Base-by-base conservation (phyloP, 2,888 invertebrate genomes). In the Emmelina monodactyla region DNA sequence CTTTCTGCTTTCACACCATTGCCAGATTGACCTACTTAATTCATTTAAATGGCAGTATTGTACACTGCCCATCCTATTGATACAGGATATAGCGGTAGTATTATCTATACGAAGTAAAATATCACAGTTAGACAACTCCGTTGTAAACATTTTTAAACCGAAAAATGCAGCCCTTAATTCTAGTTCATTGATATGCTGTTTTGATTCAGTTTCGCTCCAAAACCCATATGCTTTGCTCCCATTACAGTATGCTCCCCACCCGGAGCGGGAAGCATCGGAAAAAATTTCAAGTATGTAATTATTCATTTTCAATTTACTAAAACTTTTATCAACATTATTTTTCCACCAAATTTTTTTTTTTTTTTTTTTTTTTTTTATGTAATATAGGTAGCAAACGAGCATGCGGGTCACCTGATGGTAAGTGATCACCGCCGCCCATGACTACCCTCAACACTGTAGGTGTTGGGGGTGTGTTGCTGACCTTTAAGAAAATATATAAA, bases 1-100 rank as follows among this genome's bases (percentile, higher is more conserved):
- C 16, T 46, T 40, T 31, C 38, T 39, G 2, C 14, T 16, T 15
- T 38, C 34, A 31, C 38, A 38, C 33, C 38, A 38, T 13, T 40
- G 30, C 47, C 47, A 51, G 28, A 59, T 52, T 11, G 47, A 32
- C 14, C 42, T 37, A n/a, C 46, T 33, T 25, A 54, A 14, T 16
- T 31, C 22, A 32, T 47, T 42, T 13, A 51, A 38, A 5, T 46
- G 35, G 0, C 33, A 32, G 35, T 40, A 49, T 31, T 44, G 35
- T 3, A 50, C 35, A 22, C 42, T 35, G 4, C 46, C 45, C 44
- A 45, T 49, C 33, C 38, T 34, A 37, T 48, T 50, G 11, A 50
- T 42, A 32, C 43, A 47, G 12, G 43, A 34, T 5, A 47, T 36
- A 2, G 46, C 46, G 9, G 46, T 48, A 6, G 47, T 43, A 31